Conservation (phyloP, 2,797 vertebrate genomes). For the Anomalospiza imberbis region DNA sequence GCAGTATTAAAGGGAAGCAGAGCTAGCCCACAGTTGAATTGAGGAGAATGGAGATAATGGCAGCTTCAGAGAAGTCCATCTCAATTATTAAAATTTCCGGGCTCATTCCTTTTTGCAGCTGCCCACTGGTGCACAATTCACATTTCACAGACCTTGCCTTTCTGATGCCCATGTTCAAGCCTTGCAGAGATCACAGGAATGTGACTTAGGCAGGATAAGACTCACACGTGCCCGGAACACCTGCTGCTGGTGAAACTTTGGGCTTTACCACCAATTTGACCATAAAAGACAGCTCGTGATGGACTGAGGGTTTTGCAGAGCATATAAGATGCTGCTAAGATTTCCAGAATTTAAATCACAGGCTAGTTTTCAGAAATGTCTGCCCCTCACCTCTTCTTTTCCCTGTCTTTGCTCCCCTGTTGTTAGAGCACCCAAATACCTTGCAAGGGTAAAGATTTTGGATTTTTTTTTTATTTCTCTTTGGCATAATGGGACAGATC, state of each 20-base stretch:
- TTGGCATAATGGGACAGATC: background rate
- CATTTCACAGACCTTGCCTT: background rate
- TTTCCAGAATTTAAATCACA: background rate
- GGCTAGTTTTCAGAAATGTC: background rate
- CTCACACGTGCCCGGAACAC: background rate
- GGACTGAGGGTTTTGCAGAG: background rate
- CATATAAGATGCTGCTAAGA: background rate
- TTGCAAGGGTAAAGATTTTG: background rate
- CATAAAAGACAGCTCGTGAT: background rate
- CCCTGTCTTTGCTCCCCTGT: background rate
- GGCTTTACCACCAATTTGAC: background rate
- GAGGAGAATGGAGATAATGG: background rate
- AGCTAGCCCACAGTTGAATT: accelerated
- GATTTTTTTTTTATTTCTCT: accelerated
- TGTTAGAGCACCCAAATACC: background rate
- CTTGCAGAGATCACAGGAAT: background rate
- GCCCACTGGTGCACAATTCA: background rate
- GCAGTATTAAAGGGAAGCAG: background rate
- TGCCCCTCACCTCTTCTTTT: background rate
- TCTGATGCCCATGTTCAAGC: background rate
- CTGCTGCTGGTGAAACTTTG: background rate
- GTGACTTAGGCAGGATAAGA: background rate
- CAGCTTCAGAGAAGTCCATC: background rate
- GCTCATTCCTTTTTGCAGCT: background rate
- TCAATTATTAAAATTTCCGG: background rate